Conservation (phyloP, 2,113 vertebrate species). For the Lota lota region DNA sequence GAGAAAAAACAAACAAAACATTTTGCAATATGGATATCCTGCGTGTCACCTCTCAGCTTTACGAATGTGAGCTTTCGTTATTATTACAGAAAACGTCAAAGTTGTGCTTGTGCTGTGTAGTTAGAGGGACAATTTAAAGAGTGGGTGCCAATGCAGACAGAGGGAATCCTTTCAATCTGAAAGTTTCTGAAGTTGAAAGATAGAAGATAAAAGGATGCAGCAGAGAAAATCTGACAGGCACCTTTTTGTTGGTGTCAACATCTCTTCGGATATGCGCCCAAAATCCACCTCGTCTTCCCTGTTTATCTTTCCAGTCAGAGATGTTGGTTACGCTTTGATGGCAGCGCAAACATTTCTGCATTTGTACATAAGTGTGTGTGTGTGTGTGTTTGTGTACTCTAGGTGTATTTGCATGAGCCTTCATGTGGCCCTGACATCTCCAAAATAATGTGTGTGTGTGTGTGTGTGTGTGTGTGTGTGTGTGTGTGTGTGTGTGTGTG, state of each 20-base stretch:
- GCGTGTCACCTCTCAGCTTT: too few relatives aligned
- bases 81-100: too few relatives aligned
- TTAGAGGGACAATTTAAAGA: conserved; percentile 15
- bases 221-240: conserved; percentile 29
- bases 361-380: conserved; percentile 8
- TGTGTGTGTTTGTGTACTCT: neutral
- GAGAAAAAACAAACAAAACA: neutral
- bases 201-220: conserved; percentile 35
- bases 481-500: too few relatives aligned
- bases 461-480: neutral
- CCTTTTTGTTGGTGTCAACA: conserved; percentile 51
- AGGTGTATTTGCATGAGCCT: conserved; percentile 43
- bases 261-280: conserved; percentile 42
- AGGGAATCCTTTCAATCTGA: conserved; percentile 22
- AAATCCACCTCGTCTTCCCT: conserved; percentile 43
- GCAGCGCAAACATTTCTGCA: conserved; percentile 23
- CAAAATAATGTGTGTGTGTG: conserved; percentile 24
- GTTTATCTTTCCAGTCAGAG: conserved; percentile 52
- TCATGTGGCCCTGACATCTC: conserved; percentile 28
- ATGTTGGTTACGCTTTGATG: conserved; percentile 50
- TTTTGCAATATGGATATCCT: too few relatives aligned
- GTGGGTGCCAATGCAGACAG: neutral
- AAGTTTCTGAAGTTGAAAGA: conserved; percentile 27
- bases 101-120: too few relatives aligned
- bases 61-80: too few relatives aligned